Percentiles rank a stretch among this genome's conserved stretches.
Evolutionary conservation across 2,888 invertebrate species (phyloP).

Genomic region (Nemapogon koenigi): DNA sequence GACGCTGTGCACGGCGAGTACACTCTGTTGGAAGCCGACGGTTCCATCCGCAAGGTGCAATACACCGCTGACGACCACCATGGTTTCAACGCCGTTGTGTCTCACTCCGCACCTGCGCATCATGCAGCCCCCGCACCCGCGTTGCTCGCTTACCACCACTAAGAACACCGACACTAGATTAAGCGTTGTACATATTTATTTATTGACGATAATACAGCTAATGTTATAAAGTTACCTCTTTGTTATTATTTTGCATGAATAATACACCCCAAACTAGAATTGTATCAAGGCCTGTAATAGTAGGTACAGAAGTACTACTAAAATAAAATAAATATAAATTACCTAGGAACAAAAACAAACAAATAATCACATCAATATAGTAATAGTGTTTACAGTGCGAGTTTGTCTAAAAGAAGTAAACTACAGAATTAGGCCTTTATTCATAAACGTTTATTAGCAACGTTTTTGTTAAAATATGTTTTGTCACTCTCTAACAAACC

Average conservation of each 20-base stretch:
- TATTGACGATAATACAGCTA: slow-evolving; percentile 5
- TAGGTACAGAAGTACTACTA: no score
- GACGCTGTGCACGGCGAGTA: slow-evolving; percentile 66
- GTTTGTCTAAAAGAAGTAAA: no score
- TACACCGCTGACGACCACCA: slow-evolving; percentile 61
- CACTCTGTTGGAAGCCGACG: slow-evolving; percentile 52
- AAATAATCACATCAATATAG: no score
- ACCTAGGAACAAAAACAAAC: no score
- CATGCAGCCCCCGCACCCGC: slow-evolving; percentile 12
- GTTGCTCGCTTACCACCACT: slow-evolving; percentile 7
- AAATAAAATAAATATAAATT: no score
- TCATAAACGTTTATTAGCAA: no score
- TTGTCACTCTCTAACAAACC: no score
- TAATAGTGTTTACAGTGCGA: background rate
- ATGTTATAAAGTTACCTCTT: slow-evolving; percentile 6
- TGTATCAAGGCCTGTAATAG: no score
- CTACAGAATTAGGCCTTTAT: no score
- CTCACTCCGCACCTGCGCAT: slow-evolving; percentile 37
- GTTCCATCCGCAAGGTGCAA: slow-evolving; percentile 57
- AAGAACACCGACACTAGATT: background rate
- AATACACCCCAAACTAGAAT: no score
- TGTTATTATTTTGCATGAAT: no score
- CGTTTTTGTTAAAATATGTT: no score
- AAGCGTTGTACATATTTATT: slow-evolving; percentile 9
- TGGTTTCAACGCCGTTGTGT: slow-evolving; percentile 53